Percentiles rank a stretch among this genome's conserved stretches.
These are phyloP conservation scores for Leptosomus discolor DNA, from an alignment of 2,113 vertebrate species.

Conservation along the genomic window DNA sequence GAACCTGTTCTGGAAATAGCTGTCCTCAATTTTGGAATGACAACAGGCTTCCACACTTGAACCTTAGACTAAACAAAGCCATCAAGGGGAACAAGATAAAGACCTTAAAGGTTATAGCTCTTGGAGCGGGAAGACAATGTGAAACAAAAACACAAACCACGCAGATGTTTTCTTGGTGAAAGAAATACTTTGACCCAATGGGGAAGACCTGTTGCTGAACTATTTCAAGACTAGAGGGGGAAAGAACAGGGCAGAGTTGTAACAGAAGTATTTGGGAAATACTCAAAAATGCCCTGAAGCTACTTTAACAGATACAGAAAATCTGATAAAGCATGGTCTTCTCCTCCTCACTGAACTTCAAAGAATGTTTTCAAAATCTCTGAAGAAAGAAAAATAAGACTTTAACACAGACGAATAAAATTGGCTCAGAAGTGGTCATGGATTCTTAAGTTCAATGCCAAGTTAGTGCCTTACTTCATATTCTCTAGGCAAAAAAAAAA, in stretches of 20 bases:
- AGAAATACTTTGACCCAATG: background rate
- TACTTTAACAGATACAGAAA: background rate
- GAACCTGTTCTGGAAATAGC: constrained; percentile 17
- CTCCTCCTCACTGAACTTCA: background rate
- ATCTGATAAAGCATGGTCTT: background rate
- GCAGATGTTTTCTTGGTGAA: background rate
- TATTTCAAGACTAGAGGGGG: background rate
- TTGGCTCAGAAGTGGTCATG: background rate
- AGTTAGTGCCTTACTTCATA: background rate
- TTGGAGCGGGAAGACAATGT: background rate
- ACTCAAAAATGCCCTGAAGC: background rate
- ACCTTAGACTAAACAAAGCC: constrained; percentile 27
- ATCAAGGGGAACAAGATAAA: background rate
- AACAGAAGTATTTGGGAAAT: background rate
- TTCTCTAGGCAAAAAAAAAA: background rate
- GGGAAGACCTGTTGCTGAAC: background rate
- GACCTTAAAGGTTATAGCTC: background rate
- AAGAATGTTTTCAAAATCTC: background rate
- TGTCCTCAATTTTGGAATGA: background rate
- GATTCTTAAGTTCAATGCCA: background rate
- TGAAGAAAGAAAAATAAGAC: background rate
- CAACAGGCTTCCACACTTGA: constrained; percentile 4
- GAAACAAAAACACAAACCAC: background rate
- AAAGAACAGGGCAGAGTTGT: background rate
- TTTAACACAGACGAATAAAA: background rate